These are phyloP conservation scores for Baryphthengus martii DNA, from an alignment of 2,113 vertebrate species.

Conservation along the genomic window DNA sequence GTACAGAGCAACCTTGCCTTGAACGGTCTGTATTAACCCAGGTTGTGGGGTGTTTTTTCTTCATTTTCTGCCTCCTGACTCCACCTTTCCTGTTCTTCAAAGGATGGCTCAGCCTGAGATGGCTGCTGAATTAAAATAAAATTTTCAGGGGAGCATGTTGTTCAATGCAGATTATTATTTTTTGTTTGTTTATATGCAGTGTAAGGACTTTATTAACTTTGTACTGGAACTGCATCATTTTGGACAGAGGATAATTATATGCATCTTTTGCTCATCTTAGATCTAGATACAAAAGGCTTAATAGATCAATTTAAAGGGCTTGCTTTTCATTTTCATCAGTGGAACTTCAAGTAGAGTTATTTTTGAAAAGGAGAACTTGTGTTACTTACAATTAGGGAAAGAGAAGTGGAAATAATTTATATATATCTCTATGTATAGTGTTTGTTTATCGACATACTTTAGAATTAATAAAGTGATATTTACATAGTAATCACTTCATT, in stretches of 20 bases:
- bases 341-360: conserved; percentile 20
- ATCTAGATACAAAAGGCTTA: conserved; percentile 17
- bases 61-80: background rate
- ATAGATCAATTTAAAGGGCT: conserved; percentile 16
- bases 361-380: conserved; percentile 3
- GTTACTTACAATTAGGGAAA: background rate
- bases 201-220: background rate
- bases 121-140: background rate
- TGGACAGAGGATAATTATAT: conserved; percentile 22
- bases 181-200: background rate
- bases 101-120: background rate
- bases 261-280: background rate
- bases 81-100: background rate
- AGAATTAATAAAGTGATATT: conserved; percentile 16
- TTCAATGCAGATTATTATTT: background rate
- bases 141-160: background rate
- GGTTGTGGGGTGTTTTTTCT: background rate
- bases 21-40: background rate
- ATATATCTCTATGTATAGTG: background rate
- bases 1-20: background rate
- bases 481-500: background rate
- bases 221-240: background rate
- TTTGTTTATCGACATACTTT: background rate
- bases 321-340: conserved; percentile 25
- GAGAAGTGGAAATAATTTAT: conserved; percentile 2